A percentile compares a stretch with the other conserved stretches of the same genome.
Conservation (phyloP, 2,888 invertebrate species). For the Belgica antarctica region DNA sequence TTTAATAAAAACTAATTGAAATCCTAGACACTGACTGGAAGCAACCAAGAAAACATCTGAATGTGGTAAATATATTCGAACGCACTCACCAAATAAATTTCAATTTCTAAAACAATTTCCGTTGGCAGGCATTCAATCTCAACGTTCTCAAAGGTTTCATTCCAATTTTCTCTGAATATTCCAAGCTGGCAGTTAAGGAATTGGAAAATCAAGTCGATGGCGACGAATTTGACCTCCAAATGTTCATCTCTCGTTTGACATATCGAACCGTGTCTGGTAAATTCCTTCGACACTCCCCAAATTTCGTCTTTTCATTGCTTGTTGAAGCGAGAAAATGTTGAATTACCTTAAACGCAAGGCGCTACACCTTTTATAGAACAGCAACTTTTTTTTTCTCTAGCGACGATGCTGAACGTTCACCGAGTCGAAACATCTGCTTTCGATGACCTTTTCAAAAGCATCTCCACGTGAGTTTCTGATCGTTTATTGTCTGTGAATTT, state of each 20-base stretch:
- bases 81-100: background rate
- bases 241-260: background rate
- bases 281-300: background rate
- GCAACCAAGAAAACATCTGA: no score
- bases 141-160: conserved; percentile 37
- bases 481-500: background rate
- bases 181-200: background rate
- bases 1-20: no score
- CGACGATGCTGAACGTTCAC: conserved; percentile 12
- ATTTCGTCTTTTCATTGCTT: background rate
- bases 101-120: background rate
- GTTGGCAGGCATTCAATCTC: conserved; percentile 19
- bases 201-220: background rate
- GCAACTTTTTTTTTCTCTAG: background rate
- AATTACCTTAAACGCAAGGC: no score
- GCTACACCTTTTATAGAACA: no score
- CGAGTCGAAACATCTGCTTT: background rate
- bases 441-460: background rate
- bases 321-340: background rate
- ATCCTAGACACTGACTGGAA: no score
- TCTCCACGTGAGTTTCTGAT: background rate
- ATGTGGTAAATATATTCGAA: no score
- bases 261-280: background rate
- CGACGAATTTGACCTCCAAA: conserved; percentile 1
- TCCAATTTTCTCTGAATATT: conserved; percentile 11